Evolutionary conservation across 2,113 vertebrate species (phyloP).

Genomic region (Megaceryle maxima): DNA sequence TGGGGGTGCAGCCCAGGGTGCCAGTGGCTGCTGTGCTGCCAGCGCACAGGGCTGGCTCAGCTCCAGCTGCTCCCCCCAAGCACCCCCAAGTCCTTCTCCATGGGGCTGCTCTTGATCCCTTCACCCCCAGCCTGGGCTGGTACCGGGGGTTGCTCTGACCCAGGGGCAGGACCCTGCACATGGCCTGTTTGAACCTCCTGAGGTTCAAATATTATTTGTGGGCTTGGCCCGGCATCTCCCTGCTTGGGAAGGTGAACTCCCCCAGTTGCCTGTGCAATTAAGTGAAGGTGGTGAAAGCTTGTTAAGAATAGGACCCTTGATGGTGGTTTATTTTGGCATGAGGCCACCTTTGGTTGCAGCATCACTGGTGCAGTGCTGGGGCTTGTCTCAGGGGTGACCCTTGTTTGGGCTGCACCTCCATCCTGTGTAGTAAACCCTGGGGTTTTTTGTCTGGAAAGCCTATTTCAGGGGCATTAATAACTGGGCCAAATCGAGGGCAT

Average conservation of each 20-base stretch:
- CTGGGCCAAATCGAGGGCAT: no score
- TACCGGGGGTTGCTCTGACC: no score
- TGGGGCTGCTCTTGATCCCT: no score
- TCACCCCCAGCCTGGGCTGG: no score
- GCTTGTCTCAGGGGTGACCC: background rate
- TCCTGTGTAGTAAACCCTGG: background rate
- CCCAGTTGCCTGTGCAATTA: accelerated
- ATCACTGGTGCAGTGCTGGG: background rate
- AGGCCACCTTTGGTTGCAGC: background rate
- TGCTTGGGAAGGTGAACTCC: background rate
- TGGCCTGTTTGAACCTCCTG: no score
- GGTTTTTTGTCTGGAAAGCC: background rate
- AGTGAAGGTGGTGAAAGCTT: background rate
- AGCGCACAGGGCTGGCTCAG: no score
- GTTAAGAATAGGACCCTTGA: background rate
- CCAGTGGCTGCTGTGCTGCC: no score
- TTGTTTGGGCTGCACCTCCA: background rate
- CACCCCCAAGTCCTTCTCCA: no score
- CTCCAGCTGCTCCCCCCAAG: no score
- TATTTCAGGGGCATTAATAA: background rate
- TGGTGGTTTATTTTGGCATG: background rate
- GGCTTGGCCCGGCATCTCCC: background rate
- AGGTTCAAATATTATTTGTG: accelerated
- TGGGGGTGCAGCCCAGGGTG: no score
- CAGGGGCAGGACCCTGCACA: no score